Conservation (phyloP, 2,888 invertebrate species). For the Dryococelus australis region DNA sequence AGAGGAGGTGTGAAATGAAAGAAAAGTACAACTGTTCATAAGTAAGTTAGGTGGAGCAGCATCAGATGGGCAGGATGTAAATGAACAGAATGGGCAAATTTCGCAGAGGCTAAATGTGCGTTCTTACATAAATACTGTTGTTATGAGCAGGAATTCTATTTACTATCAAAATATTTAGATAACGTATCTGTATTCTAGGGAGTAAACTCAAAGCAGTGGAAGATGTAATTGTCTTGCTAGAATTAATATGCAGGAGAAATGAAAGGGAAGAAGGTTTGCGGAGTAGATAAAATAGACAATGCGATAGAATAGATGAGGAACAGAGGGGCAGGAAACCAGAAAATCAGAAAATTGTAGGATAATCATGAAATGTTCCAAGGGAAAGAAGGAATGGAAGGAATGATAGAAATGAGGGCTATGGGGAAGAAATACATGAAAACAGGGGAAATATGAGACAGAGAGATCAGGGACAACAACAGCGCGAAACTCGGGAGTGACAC, state of each 20-base stretch:
- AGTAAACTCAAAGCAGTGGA: neutral
- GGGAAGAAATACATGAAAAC: no score
- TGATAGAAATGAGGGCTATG: neutral
- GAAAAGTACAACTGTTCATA: neutral
- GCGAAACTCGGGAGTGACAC: no score
- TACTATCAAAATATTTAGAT: neutral
- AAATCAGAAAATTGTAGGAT: neutral
- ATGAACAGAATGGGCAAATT: neutral
- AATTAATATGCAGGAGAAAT: neutral
- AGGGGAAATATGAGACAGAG: no score
- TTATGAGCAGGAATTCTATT: neutral
- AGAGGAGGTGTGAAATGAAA: neutral
- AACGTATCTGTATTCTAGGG: neutral
- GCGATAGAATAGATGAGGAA: no score
- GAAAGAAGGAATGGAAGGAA: neutral
- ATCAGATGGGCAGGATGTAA: neutral
- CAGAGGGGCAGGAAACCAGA: neutral
- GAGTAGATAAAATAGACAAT: neutral
- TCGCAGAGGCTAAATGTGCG: neutral
- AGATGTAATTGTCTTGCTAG: neutral
- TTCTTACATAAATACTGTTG: neutral
- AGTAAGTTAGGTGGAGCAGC: neutral
- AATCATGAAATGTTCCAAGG: no score
- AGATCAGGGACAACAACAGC: neutral
- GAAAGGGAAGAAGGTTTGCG: neutral